Evolutionary conservation across 2,888 invertebrate species (phyloP), one percentile per base, ranked within the genome.

Genomic region (Lasioglossum leucozonium): DNA sequence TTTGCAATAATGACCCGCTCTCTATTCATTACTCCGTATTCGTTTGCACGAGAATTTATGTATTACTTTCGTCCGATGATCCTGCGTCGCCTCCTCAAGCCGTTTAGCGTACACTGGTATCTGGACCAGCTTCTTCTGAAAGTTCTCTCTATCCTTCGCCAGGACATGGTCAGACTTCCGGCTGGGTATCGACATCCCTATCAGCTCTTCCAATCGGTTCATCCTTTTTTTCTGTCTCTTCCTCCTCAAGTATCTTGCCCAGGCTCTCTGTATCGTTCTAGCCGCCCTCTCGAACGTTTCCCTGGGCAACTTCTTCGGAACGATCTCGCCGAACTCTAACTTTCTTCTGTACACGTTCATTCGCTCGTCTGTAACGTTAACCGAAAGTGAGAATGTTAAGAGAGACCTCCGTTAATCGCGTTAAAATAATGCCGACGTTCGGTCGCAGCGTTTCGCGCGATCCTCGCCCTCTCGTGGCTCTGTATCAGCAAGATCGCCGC

Each of bases 171-270:
- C 95, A 8, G 96, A 95, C 84, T 91, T 94, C 94, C 95, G 96
- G 71, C 96, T 95, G 0, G 96, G 95, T 79, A 96, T 95, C n/a
- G 95, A 94, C 96, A 97, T 96, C 71, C 96, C 96, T 77, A 97
- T 95, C 77, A 96, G 94, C 73, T 95, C 91, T 91, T 96, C 95
- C 3, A 96, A 89, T 86, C 95, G 93, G 16, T 92, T 89, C 67
- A 96, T 96, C 89, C 94, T 95, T 16, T 91, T 55, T 79, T 95
- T 95, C 58, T 95, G 88, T 67, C 95, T 92, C 91, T 96, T 95
- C 0, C 96, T 91, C 51, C 94, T 93, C 91, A 95, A 93, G 91
- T 95, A 96, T 18, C 95, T 95, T 88, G 96, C 94, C 95, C 96
- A 96, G 22, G 91, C 79, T 79, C 90, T 94, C 89, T 96, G 96